Percentiles rank a stretch among this genome's conserved stretches.
phyloP scores from a whole-genome alignment of 2,797 vertebrate genomes.

The Cichlasoma orientale region DNA sequence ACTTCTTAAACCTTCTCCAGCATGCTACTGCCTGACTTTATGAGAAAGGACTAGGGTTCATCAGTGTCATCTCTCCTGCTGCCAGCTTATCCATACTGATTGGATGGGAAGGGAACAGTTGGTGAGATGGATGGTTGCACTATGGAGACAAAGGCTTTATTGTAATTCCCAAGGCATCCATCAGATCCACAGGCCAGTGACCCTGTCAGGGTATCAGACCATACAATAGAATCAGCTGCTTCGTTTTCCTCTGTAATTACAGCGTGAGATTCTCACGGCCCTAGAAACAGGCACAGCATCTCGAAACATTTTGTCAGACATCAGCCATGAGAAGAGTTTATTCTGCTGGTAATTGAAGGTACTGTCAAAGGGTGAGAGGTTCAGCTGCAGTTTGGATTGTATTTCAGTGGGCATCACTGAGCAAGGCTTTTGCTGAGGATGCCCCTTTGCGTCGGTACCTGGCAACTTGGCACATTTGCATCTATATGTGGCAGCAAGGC shows the following conservation, averaged over 20 bases:
- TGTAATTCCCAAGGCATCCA: slow-evolving; percentile 56
- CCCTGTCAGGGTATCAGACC: slow-evolving; percentile 47
- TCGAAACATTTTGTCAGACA: slow-evolving; percentile 17
- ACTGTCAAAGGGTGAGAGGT: slow-evolving; percentile 28
- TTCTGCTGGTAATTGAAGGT: slow-evolving; percentile 28
- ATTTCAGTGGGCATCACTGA: slow-evolving; percentile 8
- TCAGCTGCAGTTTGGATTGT: slow-evolving; percentile 8
- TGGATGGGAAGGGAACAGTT: slow-evolving; percentile 37
- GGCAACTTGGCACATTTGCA: not conserved
- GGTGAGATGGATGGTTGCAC: slow-evolving; percentile 33
- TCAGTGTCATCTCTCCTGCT: slow-evolving; percentile 52
- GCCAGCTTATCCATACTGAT: slow-evolving; percentile 39
- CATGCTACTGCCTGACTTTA: slow-evolving; percentile 9
- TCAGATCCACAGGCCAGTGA: slow-evolving; percentile 53
- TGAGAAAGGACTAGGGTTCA: slow-evolving; percentile 17
- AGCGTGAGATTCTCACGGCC: slow-evolving; percentile 37
- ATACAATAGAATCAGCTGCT: slow-evolving; percentile 49
- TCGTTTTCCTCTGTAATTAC: slow-evolving; percentile 37
- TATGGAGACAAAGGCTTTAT: slow-evolving; percentile 52
- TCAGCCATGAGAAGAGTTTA: slow-evolving; percentile 17
- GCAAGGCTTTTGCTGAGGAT: not conserved
- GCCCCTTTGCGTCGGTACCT: not conserved
- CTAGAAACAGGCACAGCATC: slow-evolving; percentile 30
- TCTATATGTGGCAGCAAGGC: not conserved
- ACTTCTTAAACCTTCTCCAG: slow-evolving; percentile 42